These are phyloP conservation scores for Etia nguti DNA, from an alignment of 2,113 vertebrate species.

Conservation along the genomic window DNA sequence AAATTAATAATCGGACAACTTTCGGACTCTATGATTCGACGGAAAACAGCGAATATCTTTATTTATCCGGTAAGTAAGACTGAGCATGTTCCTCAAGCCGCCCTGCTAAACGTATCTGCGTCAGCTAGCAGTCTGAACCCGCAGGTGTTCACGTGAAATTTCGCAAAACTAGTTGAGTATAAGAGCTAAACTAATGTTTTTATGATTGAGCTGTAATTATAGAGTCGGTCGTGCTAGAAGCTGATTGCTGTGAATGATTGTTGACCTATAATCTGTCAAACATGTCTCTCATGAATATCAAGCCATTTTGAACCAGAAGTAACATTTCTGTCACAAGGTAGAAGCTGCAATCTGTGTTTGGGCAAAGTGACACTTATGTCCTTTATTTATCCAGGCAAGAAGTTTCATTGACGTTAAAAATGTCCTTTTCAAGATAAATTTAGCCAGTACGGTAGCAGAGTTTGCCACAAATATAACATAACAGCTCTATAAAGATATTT, in stretches of 20 bases:
- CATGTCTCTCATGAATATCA: background rate
- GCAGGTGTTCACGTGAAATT: background rate
- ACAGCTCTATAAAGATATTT: background rate
- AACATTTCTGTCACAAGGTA: background rate
- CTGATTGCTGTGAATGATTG: background rate
- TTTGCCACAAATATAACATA: background rate
- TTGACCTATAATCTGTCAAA: background rate
- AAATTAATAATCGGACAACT: background rate
- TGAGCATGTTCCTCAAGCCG: background rate
- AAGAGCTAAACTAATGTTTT: background rate
- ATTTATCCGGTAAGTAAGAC: background rate
- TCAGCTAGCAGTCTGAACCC: background rate
- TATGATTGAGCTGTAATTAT: background rate
- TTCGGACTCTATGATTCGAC: conserved; percentile 27
- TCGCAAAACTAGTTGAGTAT: background rate
- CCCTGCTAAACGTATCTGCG: background rate
- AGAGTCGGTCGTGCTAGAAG: background rate
- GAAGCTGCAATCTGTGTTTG: background rate
- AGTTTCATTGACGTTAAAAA: background rate
- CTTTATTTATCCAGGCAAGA: background rate
- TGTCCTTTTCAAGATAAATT: background rate
- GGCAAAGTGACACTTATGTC: background rate
- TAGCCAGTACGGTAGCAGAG: background rate
- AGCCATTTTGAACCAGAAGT: background rate
- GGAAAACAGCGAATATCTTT: background rate